A percentile compares a stretch with the other conserved stretches of the same genome.
Evolutionary conservation across 2,113 vertebrate species (phyloP).

Genomic region (Lophura nycthemera): DNA sequence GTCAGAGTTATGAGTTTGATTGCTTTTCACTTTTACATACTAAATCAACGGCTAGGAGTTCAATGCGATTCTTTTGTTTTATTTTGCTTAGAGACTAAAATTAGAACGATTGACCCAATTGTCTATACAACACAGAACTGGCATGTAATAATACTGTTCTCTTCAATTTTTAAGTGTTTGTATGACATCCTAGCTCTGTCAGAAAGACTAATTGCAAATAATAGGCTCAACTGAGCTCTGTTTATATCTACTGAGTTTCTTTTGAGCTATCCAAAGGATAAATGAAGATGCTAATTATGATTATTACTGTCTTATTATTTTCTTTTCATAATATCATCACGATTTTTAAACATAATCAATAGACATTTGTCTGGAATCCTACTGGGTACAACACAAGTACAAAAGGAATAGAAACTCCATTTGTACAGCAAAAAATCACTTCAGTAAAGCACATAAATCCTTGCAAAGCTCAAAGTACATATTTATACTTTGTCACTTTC

Average conservation of each 20-base stretch:
- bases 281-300: background rate
- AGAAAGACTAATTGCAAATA: slow-evolving; percentile 20
- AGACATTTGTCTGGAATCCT: background rate
- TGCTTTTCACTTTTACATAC: background rate
- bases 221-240: background rate
- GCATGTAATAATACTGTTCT: background rate
- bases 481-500: background rate
- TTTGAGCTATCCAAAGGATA: background rate
- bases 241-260: slow-evolving; percentile 17
- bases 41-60: background rate
- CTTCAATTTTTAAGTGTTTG: slow-evolving; percentile 25
- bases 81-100: background rate
- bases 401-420: background rate
- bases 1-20: background rate
- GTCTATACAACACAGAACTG: background rate
- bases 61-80: background rate
- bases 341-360: slow-evolving; percentile 34
- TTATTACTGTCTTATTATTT: slow-evolving; percentile 8
- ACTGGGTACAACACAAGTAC: background rate
- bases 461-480: background rate
- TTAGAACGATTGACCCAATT: background rate
- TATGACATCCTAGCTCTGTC: background rate
- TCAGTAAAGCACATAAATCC: background rate
- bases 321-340: background rate
- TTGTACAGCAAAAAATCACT: background rate